phyloP scores from a whole-genome alignment of 2,888 invertebrate genomes.

The Incurvaria masculella region DNA sequence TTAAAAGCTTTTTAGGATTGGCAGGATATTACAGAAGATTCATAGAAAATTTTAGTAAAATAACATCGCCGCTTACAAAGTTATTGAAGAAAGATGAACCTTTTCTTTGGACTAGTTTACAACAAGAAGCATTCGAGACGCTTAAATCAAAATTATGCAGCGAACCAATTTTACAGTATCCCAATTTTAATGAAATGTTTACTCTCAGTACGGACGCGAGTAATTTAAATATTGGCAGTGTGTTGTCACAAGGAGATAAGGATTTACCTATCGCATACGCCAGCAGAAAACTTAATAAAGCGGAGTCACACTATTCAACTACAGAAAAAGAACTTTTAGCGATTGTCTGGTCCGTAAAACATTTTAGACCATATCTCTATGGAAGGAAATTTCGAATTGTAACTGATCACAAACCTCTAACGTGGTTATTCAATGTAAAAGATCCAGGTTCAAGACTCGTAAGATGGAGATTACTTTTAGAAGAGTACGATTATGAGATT shows the following conservation, averaged over 20 bases:
- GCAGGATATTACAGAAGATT: conserved; percentile 24
- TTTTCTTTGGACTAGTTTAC: conserved; percentile 4
- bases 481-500: conserved; percentile 26
- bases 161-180: conserved; percentile 9
- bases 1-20: conserved; percentile 23
- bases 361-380: conserved; percentile 28
- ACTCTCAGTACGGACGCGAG: conserved; percentile 25
- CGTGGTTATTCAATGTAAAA: conserved; percentile 24
- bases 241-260: conserved; percentile 10
- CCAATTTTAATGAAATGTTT: conserved; percentile 20
- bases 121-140: conserved; percentile 5
- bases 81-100: not conserved
- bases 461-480: conserved; percentile 22
- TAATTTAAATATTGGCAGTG: conserved; percentile 20
- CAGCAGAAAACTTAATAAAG: conserved; percentile 22
- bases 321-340: conserved; percentile 28
- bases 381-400: conserved; percentile 25
- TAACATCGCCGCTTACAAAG: conserved; percentile 25
- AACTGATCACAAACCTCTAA: conserved; percentile 26
- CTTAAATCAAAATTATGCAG: conserved; percentile 4
- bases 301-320: conserved; percentile 26
- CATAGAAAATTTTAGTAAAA: conserved; percentile 17
- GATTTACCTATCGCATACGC: conserved; percentile 28
- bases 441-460: conserved; percentile 21
- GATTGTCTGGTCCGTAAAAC: conserved; percentile 24